Percentiles rank a stretch among this genome's conserved stretches.
These are phyloP conservation scores for Drosophila ohnishii DNA, from an alignment of 1,140 invertebrate genomes.

Conservation along the genomic window DNA sequence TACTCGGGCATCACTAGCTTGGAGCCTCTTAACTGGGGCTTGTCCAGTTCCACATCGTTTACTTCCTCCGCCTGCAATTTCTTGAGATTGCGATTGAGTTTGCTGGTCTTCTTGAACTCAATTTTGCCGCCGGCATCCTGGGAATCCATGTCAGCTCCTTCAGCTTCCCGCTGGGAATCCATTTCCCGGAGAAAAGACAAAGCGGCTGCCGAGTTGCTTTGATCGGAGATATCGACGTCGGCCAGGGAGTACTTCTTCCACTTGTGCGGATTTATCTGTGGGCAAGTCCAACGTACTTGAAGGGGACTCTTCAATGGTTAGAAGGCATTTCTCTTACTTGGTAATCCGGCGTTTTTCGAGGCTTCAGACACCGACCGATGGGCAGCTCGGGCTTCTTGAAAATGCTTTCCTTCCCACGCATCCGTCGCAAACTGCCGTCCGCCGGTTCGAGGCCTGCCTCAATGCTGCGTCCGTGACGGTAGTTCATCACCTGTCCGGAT, in stretches of 20 bases:
- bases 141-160: conserved; percentile 44
- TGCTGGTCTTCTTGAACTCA: conserved; percentile 84
- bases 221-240: conserved; percentile 90
- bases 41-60: conserved; percentile 75
- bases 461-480: conserved; percentile 54
- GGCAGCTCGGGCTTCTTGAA: conserved; percentile 88
- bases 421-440: conserved; percentile 84
- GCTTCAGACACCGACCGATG: conserved; percentile 84
- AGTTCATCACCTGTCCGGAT: conserved; percentile 54
- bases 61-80: conserved; percentile 76
- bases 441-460: conserved; percentile 28
- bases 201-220: conserved; percentile 88
- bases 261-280: conserved; percentile 88
- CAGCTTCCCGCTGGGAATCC: conserved; percentile 84
- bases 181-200: conserved; percentile 88
- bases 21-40: conserved; percentile 86
- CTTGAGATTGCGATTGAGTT: conserved; percentile 62
- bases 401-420: conserved; percentile 89
- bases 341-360: conserved; percentile 86
- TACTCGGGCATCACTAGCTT: conserved; percentile 92
- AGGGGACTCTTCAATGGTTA: conserved; percentile 36
- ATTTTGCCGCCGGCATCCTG: conserved; percentile 76
- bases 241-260: conserved; percentile 90
- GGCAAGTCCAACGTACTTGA: neutral
- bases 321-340: conserved; percentile 66